phyloP scores from a whole-genome alignment of 1,140 invertebrate genomes.

The Forficula auricularia region DNA sequence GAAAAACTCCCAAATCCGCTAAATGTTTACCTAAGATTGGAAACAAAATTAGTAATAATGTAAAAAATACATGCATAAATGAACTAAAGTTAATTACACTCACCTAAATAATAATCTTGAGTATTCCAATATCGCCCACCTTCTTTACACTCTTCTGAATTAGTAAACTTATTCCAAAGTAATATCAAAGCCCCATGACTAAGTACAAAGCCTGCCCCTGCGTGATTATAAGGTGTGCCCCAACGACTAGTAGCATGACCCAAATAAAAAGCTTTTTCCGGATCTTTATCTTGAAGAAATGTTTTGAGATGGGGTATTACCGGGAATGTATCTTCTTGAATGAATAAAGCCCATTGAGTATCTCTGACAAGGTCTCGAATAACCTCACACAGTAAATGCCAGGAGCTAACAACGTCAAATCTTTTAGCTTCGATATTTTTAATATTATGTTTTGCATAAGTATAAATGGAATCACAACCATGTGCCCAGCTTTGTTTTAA shows the following conservation, averaged over 20 bases:
- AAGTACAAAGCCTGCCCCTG: constrained; percentile 32
- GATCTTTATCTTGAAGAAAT: constrained; percentile 25
- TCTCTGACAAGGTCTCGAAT: neutral
- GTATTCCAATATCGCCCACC: constrained; percentile 35
- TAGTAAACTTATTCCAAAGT: constrained; percentile 25
- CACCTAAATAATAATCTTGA: constrained; percentile 36
- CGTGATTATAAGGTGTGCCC: constrained; percentile 30
- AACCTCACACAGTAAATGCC: constrained; percentile 6
- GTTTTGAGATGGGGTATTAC: constrained; percentile 30
- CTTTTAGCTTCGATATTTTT: neutral
- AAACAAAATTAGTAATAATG: constrained; percentile 9
- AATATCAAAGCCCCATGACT: constrained; percentile 24
- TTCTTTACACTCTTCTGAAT: constrained; percentile 22
- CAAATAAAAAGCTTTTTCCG: constrained; percentile 27
- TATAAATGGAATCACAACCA: neutral
- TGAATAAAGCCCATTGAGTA: constrained; percentile 28
- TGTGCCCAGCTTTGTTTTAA: neutral
- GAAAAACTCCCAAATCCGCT: constrained; percentile 24
- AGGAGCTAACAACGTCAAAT: neutral
- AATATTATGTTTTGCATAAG: neutral
- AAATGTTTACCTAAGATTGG: constrained; percentile 28
- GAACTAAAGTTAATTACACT: constrained; percentile 4
- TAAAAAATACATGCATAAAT: constrained; percentile 1
- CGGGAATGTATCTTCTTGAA: constrained; percentile 30
- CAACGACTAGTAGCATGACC: constrained; percentile 30